Evolutionary conservation across 2,113 vertebrate species (phyloP).

Genomic region (Muntiacus reevesi): DNA sequence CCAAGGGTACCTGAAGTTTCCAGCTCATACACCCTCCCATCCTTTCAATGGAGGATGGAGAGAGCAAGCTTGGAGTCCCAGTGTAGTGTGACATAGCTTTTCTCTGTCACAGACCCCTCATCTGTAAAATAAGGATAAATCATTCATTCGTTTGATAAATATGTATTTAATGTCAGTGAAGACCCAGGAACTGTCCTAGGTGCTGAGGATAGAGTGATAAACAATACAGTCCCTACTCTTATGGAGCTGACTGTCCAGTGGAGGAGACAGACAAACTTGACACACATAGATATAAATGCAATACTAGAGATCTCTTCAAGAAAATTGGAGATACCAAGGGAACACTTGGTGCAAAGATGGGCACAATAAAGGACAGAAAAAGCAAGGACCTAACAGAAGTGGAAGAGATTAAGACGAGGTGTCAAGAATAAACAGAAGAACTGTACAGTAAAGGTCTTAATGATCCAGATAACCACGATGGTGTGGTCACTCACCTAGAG

Average conservation of each 20-base stretch:
- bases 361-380: not conserved
- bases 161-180: not conserved
- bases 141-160: not conserved
- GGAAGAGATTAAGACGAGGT: not conserved
- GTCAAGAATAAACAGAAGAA: not conserved
- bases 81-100: not conserved
- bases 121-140: not conserved
- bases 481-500: not conserved
- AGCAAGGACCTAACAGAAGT: not conserved
- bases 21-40: no score
- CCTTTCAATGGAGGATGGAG: not conserved
- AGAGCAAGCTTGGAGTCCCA: not conserved
- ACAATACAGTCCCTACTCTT: accelerated
- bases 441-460: not conserved
- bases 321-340: not conserved
- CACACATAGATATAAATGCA: not conserved
- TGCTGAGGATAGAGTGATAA: not conserved
- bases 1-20: no score
- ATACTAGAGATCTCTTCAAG: not conserved
- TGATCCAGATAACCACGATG: not conserved
- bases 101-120: not conserved
- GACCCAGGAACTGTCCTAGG: not conserved
- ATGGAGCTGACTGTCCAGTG: not conserved
- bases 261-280: not conserved
- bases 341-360: not conserved